Evolutionary conservation across 2,797 vertebrate genomes (phyloP).

Genomic region (Tamandua tetradactyla): DNA sequence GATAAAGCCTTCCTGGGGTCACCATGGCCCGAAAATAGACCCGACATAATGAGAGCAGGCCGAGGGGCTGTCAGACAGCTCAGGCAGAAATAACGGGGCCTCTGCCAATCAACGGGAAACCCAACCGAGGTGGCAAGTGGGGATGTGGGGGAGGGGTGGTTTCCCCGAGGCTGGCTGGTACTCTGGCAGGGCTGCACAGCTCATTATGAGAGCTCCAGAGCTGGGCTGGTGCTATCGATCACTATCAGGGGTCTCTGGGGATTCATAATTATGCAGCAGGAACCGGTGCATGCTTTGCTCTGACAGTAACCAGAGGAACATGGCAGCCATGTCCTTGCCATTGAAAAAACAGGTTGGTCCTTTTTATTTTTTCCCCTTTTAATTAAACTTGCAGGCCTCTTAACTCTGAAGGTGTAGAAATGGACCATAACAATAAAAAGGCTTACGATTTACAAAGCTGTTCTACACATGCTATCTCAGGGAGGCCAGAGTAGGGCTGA

Average conservation of each 20-base stretch:
- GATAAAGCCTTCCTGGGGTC: conserved; percentile 68
- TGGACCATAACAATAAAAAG: neutral
- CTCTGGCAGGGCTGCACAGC: conserved; percentile 54
- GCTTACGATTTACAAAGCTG: neutral
- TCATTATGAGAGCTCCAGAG: conserved; percentile 70
- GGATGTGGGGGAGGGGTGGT: conserved; percentile 71
- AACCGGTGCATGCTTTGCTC: conserved; percentile 6
- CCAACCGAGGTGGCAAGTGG: neutral
- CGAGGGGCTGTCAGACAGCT: conserved; percentile 61
- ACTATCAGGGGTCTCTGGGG: conserved; percentile 67
- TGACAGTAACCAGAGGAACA: neutral
- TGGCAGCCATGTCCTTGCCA: neutral
- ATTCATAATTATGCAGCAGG: conserved; percentile 65
- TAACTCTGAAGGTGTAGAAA: conserved; percentile 9
- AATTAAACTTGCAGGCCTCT: neutral
- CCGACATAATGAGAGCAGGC: conserved; percentile 63
- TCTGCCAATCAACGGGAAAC: conserved; percentile 77
- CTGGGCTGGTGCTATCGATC: conserved; percentile 73
- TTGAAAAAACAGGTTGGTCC: conserved; percentile 42
- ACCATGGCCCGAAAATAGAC: neutral
- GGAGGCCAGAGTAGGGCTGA: neutral
- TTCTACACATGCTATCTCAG: neutral
- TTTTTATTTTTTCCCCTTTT: neutral
- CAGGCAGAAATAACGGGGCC: conserved; percentile 72
- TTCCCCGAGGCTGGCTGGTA: conserved; percentile 56